These are phyloP conservation scores for Acanthosepion lycidas DNA, from an alignment of 2,888 invertebrate genomes.

Conservation along the genomic window DNA sequence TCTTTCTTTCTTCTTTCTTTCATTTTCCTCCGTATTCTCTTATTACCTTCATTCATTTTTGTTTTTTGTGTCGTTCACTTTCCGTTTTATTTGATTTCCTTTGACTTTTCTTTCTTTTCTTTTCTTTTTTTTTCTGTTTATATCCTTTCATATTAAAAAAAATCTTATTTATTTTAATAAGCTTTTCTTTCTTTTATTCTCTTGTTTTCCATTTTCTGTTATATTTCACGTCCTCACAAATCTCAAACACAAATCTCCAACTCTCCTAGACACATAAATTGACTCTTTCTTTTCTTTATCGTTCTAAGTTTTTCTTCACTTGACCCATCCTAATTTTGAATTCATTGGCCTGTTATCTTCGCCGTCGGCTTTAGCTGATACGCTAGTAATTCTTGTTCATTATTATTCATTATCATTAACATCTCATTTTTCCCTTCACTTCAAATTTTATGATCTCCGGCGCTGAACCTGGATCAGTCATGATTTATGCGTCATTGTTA, in stretches of 20 bases:
- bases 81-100: neutral
- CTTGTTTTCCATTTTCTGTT: neutral
- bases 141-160: neutral
- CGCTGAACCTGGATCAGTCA: neutral
- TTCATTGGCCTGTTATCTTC: neutral
- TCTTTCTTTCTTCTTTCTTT: neutral
- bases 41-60: neutral
- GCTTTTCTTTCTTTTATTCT: neutral
- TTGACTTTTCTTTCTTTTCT: neutral
- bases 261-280: neutral
- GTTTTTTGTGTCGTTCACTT: too few relatives aligned
- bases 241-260: neutral
- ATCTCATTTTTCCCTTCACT: conserved; percentile 8
- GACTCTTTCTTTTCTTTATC: neutral
- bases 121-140: neutral
- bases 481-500: neutral
- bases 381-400: conserved; percentile 4
- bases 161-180: neutral
- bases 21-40: neutral
- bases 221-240: too few relatives aligned
- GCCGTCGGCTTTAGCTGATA: neutral
- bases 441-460: neutral
- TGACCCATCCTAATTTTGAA: neutral
- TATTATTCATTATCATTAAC: conserved; percentile 33
- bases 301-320: neutral